Percentiles rank a stretch among this genome's conserved stretches.
phyloP scores from a whole-genome alignment of 2,113 vertebrate species.

The Rhinopomastus cyanomelas region DNA sequence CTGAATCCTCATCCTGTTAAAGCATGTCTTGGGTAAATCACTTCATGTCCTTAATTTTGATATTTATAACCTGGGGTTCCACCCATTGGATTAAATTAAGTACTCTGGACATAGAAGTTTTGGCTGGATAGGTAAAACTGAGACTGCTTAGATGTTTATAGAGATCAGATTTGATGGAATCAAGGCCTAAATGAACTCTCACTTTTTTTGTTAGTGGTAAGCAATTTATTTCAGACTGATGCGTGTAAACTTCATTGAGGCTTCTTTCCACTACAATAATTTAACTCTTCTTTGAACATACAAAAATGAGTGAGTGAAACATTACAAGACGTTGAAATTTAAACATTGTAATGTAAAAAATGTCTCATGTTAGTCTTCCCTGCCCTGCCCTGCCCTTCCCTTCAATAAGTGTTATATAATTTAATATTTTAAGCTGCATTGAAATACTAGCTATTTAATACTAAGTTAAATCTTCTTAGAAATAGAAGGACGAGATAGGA shows the following conservation, averaged over 20 bases:
- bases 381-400: background rate
- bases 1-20: constrained; percentile 36
- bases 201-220: background rate
- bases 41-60: constrained; percentile 39
- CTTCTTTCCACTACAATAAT: background rate
- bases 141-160: background rate
- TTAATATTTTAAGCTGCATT: constrained; percentile 2
- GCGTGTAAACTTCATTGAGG: background rate
- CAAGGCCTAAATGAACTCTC: background rate
- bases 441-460: background rate
- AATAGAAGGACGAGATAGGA: too few relatives aligned
- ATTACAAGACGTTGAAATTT: background rate
- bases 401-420: too few relatives aligned
- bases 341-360: background rate
- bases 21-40: background rate
- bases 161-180: background rate
- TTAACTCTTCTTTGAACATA: background rate
- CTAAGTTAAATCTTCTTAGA: background rate
- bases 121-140: background rate
- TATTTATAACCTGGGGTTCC: constrained; percentile 44
- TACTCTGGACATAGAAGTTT: background rate
- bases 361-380: background rate
- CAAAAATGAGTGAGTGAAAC: background rate
- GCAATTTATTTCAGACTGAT: background rate
- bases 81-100: constrained; percentile 5